Base-by-base conservation (phyloP, 2,888 invertebrate species). In the Euplexia lucipara region DNA sequence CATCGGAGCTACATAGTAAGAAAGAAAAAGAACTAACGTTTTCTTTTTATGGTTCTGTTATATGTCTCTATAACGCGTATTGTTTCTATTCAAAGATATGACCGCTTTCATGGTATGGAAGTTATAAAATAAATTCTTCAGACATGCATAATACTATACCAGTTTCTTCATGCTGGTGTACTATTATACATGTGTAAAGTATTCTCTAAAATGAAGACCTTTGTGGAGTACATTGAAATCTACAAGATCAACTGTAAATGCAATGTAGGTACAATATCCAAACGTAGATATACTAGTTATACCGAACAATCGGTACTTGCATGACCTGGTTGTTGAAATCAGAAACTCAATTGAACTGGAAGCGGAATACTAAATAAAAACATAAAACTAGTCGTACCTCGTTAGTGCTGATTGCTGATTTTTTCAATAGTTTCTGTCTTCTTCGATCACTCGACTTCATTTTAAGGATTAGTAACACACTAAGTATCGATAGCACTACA, bases 401-500 rank as follows among this genome's bases (percentile, higher is more conserved):
- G 65, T 88, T 92, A 35, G 92, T 88, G 58, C 88, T 83, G 52
- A 95, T 89, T 9, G 91, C 89, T 39, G 94, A 93, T 77, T 95
- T 95, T 78, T 96, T 95, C 68, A 96, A 92, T 47, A 98, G 91
- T 85, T 97, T 97, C 85, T 98, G 97, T 70, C 98, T 95, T 35
- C 98, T 95, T 70, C 96, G 96, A 86, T 98, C 98, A 44, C 98
- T 97, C 70, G 98, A 97, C 82, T 98, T 95, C 86, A 98, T 94
- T 57, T 98, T 98, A 70, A 96, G 92, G 70, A 98, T 97, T 65
- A 98, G 92, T 77, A 97, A 96, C 56, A 97, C 95, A 87, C 98
- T 98, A 76, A 98, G 94, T 82, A 98, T 96, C 0, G 99, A 99
- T 53, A 99, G 92, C 34, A 98, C 97, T 83, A 98, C 95, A 91